phyloP scores from a whole-genome alignment of 30 jellyfish, hydroid and myxozoan species.

The Aurelia sp. region DNA sequence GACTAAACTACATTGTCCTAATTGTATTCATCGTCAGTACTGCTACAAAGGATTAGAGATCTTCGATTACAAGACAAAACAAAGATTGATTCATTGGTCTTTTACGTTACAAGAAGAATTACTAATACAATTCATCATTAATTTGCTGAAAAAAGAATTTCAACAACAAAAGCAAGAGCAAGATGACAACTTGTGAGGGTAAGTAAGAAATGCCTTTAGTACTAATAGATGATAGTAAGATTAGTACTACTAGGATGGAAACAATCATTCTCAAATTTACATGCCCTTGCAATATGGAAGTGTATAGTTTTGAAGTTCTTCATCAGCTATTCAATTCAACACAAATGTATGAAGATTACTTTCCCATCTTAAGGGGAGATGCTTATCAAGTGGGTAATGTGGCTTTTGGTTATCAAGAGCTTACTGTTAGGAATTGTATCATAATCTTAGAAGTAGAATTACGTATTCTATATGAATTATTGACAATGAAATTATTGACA shows the following conservation, averaged over 20 bases:
- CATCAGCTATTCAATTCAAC: not conserved
- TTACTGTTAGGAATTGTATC: not conserved
- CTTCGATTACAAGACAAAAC: too few relatives aligned
- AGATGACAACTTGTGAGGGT: too few relatives aligned
- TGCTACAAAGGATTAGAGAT: too few relatives aligned
- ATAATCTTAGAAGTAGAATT: not conserved
- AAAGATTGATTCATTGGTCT: too few relatives aligned
- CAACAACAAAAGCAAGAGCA: too few relatives aligned
- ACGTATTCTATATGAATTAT: not conserved
- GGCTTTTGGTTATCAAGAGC: not conserved
- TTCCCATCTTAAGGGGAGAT: not conserved
- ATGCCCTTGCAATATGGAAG: not conserved
- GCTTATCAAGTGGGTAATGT: not conserved
- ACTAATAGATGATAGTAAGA: too few relatives aligned
- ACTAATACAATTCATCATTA: too few relatives aligned
- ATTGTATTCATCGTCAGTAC: too few relatives aligned
- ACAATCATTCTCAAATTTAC: not conserved
- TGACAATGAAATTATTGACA: not conserved
- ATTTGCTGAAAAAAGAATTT: too few relatives aligned
- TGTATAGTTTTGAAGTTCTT: not conserved
- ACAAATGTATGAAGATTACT: not conserved
- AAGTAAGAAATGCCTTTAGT: too few relatives aligned
- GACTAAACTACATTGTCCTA: too few relatives aligned
- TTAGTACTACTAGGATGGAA: not conserved
- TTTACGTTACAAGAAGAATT: too few relatives aligned